Base-by-base conservation (phyloP, 2,888 invertebrate species). In the Panopea generosa region DNA sequence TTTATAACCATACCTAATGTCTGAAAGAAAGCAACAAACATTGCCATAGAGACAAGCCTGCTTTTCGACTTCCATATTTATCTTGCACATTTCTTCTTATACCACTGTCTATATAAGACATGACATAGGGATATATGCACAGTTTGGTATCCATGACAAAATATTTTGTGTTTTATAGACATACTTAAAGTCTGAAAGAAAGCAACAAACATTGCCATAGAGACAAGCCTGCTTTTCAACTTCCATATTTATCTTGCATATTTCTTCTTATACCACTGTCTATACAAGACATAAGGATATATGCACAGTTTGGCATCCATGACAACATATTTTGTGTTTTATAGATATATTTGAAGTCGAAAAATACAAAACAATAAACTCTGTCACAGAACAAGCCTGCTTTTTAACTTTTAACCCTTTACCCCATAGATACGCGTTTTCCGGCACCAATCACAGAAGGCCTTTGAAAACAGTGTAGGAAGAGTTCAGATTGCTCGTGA, bases 331-430 rank as follows among this genome's bases (percentile, higher is more conserved):
- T n/a, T 33, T 33, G 33, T 33, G 33, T 33, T n/a, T n/a, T n/a
- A n/a, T n/a, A n/a, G n/a, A n/a, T n/a, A n/a, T n/a, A 33, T 33
- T 59, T 11, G 9, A 33, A 56, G 57, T 67, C n/a, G 47, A 57
- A 56, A 57, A 60, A 60, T 45, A 52, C n/a, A n/a, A 33, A 60
- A 60, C 68, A 68, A 68, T 60, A 59, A 20, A 60, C 26, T 22
- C 27, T 26, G 50, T 33, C 26, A 47, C 26, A 50, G 20, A 24
- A 22, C 27, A 59, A n/a, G 29, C 29, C 27, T 52, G 68, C 53
- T 68, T 68, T 68, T 68, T 60, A 59, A 68, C 68, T 18, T 52
- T 50, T 60, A 59, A 43, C 14, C 53, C 53, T 18, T 20, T 68
- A 14, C 59, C 40, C 50, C 67, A 67, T 52, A 57, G 27, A 11